Evolutionary conservation across 2,888 invertebrate genomes (phyloP).

Genomic region (Tipula confusa): DNA sequence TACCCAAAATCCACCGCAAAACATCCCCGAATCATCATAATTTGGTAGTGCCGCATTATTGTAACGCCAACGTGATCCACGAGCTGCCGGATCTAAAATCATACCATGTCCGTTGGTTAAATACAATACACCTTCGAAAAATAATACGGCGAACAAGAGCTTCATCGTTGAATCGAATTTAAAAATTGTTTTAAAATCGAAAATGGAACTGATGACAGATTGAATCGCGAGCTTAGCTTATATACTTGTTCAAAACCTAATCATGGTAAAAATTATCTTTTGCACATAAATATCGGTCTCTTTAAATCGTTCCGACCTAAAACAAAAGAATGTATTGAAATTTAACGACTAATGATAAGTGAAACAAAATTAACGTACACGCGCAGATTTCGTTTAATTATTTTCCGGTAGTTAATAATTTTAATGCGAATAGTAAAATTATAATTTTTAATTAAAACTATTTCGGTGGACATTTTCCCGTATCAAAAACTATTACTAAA

Average conservation of each 20-base stretch:
- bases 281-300: background rate
- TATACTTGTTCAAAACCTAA: too few species aligned
- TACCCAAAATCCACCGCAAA: constrained; percentile 54
- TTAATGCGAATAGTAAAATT: background rate
- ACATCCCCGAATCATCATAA: constrained; percentile 54
- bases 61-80: constrained; percentile 55
- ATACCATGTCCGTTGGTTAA: constrained; percentile 51
- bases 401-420: background rate
- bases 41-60: constrained; percentile 51
- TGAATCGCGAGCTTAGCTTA: background rate
- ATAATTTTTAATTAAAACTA: too few species aligned
- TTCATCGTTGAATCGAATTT: background rate
- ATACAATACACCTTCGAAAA: background rate
- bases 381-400: background rate
- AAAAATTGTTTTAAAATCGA: background rate
- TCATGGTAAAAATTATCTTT: background rate
- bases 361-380: background rate
- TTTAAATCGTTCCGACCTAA: background rate
- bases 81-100: constrained; percentile 53
- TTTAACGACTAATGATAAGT: background rate
- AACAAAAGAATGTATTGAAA: background rate
- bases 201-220: background rate
- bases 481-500: background rate
- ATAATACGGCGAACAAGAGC: background rate
- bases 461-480: background rate